Evolutionary conservation across 2,113 vertebrate species (phyloP), one percentile per base, ranked within the genome.

Genomic region (Daubentonia madagascariensis): DNA sequence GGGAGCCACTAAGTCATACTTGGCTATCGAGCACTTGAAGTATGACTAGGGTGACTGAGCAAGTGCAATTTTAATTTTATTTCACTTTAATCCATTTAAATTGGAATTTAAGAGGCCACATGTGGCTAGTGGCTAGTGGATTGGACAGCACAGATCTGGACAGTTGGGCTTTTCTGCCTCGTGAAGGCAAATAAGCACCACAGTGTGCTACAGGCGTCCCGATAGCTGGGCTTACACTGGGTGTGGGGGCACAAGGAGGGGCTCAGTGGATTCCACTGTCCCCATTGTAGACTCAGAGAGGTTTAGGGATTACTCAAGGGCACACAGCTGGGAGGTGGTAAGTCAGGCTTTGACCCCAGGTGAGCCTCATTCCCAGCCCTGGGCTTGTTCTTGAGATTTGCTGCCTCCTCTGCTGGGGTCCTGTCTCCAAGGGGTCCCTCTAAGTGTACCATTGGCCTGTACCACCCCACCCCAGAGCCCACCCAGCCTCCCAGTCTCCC

Each of bases 171-270:
- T 85, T 73, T 32, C 80, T 59, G 76, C 35, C 73, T 59, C 0
- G 1, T 25, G 63, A 85, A 73, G 45, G 89, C 35, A 40, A 6
- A 79, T 30, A 32, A 6, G 30, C 4, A 8, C 22, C 40, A 13
- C 18, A 0, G 45, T 22, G n/a, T 0, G 14, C 40, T 8, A 13
- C 7, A 23, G 32, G 70, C 1, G 5, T 11, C 61, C 67, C 3
- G 4, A 14, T 0, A 18, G 72, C 8, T 14, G 65, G 6, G n/a
- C 48, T 59, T 45, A 2, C 35, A 9, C 22, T 20, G 78, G 72
- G 40, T 0, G 1, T 37, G 11, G 37, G 23, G n/a, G 22, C 23
- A 35, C 40, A 11, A 8, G 63, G 30, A 40, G 52, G 45, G 48
- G 20, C n/a, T 52, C 59, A 0, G 28, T 45, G 72, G 23, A 8